phyloP scores from a whole-genome alignment of 2,888 invertebrate species.

The Xestia c-nigrum region DNA sequence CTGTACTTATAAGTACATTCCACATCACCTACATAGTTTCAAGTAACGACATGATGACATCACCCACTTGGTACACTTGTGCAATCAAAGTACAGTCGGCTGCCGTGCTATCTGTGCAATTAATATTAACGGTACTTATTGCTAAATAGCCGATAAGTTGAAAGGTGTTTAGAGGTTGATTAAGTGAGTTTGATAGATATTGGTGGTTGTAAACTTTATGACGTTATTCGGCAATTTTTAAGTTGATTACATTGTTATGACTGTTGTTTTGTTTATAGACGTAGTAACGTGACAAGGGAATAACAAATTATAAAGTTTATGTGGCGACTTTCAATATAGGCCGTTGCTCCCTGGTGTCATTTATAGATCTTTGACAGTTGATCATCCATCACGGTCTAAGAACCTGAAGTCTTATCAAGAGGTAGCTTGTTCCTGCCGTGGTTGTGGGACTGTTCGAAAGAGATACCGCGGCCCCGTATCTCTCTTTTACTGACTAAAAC shows the following conservation, averaged over 20 bases:
- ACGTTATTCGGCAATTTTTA: not conserved
- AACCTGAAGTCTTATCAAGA: not conserved
- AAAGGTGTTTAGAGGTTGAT: conserved; percentile 29
- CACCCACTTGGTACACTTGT: conserved; percentile 41
- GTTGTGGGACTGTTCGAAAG: too few relatives aligned
- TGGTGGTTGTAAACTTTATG: not conserved
- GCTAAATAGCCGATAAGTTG: conserved; percentile 15
- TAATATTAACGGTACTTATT: conserved; percentile 27
- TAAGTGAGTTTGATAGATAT: conserved; percentile 5
- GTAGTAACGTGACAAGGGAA: not conserved
- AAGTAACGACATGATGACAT: conserved; percentile 41
- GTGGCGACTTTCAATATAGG: not conserved
- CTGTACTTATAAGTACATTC: conserved; percentile 10
- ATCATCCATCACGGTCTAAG: not conserved
- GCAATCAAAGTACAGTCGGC: conserved; percentile 48
- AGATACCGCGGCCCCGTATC: too few relatives aligned
- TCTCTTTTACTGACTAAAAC: too few relatives aligned
- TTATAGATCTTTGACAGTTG: not conserved
- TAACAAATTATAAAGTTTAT: not conserved
- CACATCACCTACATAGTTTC: not conserved
- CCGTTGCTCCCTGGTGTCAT: not conserved
- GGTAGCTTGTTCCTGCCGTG: too few relatives aligned
- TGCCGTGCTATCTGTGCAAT: conserved; percentile 19
- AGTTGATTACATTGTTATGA: not conserved
- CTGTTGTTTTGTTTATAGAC: not conserved